These are phyloP conservation scores for Myiozetetes cayanensis DNA, from an alignment of 2,113 vertebrate genomes.

Conservation along the genomic window DNA sequence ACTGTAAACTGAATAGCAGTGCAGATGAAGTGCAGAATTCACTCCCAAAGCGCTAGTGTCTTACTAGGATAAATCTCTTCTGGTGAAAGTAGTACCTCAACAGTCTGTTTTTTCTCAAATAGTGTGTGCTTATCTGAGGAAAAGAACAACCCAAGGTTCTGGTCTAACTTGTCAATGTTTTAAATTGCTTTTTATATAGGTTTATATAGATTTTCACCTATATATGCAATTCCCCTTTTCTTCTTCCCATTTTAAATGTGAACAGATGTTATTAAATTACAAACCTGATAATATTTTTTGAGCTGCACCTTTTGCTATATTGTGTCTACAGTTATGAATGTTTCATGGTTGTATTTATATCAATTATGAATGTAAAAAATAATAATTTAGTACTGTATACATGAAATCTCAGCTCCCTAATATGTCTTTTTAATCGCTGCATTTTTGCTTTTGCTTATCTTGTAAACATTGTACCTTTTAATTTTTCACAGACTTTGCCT, in stretches of 20 bases:
- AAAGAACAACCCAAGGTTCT: neutral
- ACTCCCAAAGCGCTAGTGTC: neutral
- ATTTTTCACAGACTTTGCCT: neutral
- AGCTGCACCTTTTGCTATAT: neutral
- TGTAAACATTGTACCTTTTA: neutral
- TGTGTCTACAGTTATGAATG: neutral
- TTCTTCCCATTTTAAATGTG: neutral
- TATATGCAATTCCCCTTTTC: neutral
- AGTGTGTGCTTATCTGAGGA: neutral
- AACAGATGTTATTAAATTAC: neutral
- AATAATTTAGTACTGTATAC: neutral
- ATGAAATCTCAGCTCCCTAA: neutral
- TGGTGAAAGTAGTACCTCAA: neutral
- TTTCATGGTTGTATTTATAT: neutral
- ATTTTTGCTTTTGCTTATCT: neutral
- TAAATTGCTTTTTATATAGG: neutral
- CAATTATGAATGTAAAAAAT: neutral
- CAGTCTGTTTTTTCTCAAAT: neutral
- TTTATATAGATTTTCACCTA: neutral
- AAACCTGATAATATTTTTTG: neutral
- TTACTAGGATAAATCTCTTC: neutral
- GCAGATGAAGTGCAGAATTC: neutral
- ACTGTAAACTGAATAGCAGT: neutral
- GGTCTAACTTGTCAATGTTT: neutral
- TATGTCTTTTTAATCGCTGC: neutral